Evolutionary conservation across 2,888 invertebrate species (phyloP), one percentile per base, ranked within the genome.

Genomic region (Apamea monoglypha): DNA sequence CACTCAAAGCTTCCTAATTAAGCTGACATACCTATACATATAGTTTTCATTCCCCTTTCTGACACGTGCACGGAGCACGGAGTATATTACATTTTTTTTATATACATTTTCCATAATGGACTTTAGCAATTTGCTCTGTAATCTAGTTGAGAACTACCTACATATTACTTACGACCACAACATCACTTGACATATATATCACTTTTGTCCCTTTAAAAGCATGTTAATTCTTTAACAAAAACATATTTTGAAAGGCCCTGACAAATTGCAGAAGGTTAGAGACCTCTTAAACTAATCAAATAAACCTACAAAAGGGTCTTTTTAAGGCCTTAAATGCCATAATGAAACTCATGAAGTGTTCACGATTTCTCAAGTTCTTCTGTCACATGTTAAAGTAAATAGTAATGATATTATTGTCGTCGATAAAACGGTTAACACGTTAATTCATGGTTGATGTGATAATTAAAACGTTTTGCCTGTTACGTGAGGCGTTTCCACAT

Each of bases 371-470:
- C 59, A 76, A 74, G 78, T 75, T 74, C 50, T 64, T 70, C 66
- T 72, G 80, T 75, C 75, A 82, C 76, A 64, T 67, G 16, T 36
- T 79, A 73, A 75, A 61, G 83, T 73, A 82, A 83, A 83, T 69
- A 88, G 73, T 70, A 36, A 74, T 40, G 76, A 84, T 85, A 83
- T 63, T 88, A 83, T 73, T 84, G 80, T 79, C 78, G 40, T 74
- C 79, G 79, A 74, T 81, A 82, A 81, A 86, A 78, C 78, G 81
- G 78, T 87, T 83, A 80, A 78, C 87, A 88, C 67, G 74, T 77
- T 80, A 84, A 87, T 88, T 87, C 84, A 88, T 88, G 88, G 88
- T 81, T 81, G 76, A 87, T 84, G 88, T 87, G 87, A 84, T 87
- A 87, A 87, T 88, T 88, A 84, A 78, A 80, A 78, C 83, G 76